Evolutionary conservation across 2,113 vertebrate species (phyloP).

Genomic region (Antechinus stuartii): DNA sequence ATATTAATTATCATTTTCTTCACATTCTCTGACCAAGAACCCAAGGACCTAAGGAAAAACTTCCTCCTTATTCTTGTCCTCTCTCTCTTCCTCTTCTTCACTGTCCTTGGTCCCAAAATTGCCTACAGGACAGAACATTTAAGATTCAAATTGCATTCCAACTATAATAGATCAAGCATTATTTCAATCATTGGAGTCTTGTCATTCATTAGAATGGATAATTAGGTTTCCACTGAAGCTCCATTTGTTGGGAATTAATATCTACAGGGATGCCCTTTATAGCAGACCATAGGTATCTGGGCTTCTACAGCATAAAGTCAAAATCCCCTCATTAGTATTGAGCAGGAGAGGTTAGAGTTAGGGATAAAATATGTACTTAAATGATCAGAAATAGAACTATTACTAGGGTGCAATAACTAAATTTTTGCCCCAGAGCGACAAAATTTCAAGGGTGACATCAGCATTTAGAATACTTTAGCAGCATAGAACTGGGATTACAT

Average conservation of each 20-base stretch:
- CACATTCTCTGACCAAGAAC: neutral
- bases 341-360: slow-evolving; percentile 3
- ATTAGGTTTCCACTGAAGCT: slow-evolving; percentile 41
- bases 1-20: neutral
- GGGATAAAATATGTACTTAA: neutral
- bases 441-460: neutral
- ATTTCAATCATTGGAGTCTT: slow-evolving; percentile 2
- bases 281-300: neutral
- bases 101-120: slow-evolving; percentile 3
- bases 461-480: neutral
- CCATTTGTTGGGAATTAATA: slow-evolving; percentile 4
- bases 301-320: neutral
- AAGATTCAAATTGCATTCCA: neutral
- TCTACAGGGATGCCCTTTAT: neutral
- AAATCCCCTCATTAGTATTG: neutral
- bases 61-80: neutral
- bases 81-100: neutral
- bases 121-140: neutral
- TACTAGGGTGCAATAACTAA: neutral
- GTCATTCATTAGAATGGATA: slow-evolving; percentile 40
- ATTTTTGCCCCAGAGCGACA: neutral
- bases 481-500: neutral
- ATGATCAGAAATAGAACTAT: neutral
- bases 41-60: neutral
- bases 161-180: slow-evolving; percentile 47